Evolutionary conservation across 2,888 invertebrate genomes (phyloP), one percentile per base, ranked within the genome.

Genomic region (Papilio demoleus): DNA sequence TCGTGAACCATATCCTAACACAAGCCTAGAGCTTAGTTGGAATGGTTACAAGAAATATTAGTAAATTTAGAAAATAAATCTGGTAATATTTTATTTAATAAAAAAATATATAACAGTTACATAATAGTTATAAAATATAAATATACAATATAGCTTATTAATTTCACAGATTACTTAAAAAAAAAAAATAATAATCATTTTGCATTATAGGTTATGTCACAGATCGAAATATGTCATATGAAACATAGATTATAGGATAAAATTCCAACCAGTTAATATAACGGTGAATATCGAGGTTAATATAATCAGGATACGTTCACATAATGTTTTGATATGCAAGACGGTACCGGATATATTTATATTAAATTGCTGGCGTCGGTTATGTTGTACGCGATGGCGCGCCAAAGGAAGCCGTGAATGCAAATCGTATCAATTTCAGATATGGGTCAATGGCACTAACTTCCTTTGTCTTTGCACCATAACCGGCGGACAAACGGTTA

Each of bases 401-500:
- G 56, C 36, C 11, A 19, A 62, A 56, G 67, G 67, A 63, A 62
- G n/a, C 45, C 31, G 53, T 12, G 4, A 42, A 74, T 73, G 71
- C 71, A 70, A 74, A 75, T 72, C 34, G 56, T 53, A 22, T 58
- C 66, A 70, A 69, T 70, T 73, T 69, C 53, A 62, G 68, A 74
- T 72, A 72, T 75, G 70, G 75, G 75, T 71, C 75, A 75, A 73
- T 50, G 63, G 71, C 66, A 66, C 68, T 68, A 5, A 68, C 68
- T 69, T 72, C 73, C 72, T 73, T 66, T 58, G 64, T 68, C 36
- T 38, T 19, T 50, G 62, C 24, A 22, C 47, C 47, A 64, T 34
- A 42, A 31, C 53, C 40, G 31, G 31, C 17, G 65, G 31, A 34
- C n/a, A 34, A 31, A 8, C 58, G 60, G 38, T 60, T 24, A 24